Evolutionary conservation across 1,140 invertebrate genomes (phyloP).

Genomic region (Neuroterus valhalla): DNA sequence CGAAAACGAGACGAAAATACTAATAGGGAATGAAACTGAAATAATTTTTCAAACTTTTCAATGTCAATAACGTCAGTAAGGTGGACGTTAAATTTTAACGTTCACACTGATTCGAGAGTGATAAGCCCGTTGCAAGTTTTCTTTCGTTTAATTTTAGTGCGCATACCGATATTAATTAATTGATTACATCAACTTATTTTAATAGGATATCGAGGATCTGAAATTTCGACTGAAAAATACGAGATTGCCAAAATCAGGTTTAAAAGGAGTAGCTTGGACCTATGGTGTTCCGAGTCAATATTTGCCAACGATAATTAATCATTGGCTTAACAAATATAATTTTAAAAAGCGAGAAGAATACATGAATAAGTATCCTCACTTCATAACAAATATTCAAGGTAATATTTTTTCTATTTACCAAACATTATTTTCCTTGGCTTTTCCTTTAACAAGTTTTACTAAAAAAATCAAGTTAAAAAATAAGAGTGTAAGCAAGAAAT

Average conservation of each 20-base stretch:
- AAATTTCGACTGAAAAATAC: constrained; percentile 40
- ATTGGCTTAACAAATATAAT: constrained; percentile 86
- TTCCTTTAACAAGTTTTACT: too few species aligned
- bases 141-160: too few species aligned
- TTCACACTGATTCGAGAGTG: too few species aligned
- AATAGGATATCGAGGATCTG: constrained; percentile 42
- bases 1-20: too few species aligned
- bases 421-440: too few species aligned
- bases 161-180: not conserved
- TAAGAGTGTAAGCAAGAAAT: too few species aligned
- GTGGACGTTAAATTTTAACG: too few species aligned
- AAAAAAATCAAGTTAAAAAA: too few species aligned
- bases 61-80: too few species aligned
- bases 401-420: constrained; percentile 43
- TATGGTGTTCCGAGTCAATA: constrained; percentile 87
- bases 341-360: constrained; percentile 82
- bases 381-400: constrained; percentile 83
- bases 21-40: too few species aligned
- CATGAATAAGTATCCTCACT: constrained; percentile 85
- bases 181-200: not conserved
- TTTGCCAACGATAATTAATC: constrained; percentile 80
- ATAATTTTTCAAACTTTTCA: too few species aligned
- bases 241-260: constrained; percentile 30
- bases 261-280: constrained; percentile 80
- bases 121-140: too few species aligned